Evolutionary conservation across 2,888 invertebrate genomes (phyloP), one percentile per base, ranked within the genome.

Genomic region (Pyralis farinalis): DNA sequence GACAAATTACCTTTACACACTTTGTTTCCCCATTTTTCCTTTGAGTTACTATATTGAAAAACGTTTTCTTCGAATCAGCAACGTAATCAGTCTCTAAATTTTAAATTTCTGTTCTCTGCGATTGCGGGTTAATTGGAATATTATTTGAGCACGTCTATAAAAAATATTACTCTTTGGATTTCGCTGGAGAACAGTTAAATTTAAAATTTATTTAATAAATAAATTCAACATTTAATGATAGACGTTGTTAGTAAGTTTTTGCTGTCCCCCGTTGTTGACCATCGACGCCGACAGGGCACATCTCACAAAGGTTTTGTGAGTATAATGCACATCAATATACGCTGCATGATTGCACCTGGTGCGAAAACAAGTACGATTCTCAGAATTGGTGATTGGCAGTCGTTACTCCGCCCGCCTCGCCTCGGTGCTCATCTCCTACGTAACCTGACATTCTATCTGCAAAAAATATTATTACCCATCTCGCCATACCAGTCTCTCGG

Each of bases 321-420:
- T 51, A 51, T 51, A 51, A 51, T 51, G 47, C 37, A 40, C 58
- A 58, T 63, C 53, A 54, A 54, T 52, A 53, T 63, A 59, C 56
- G 57, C 54, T 54, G 51, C 62, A 64, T 60, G 58, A 69, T 63
- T 64, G 72, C 76, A 78, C 73, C 76, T 74, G 76, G 69, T 66
- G 65, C 65, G 66, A 72, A 71, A 71, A 72, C 72, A 71, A 64
- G 63, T 67, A 63, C 56, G 60, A 46, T 82, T 82, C 80, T 58
- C 49, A 72, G 82, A 82, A 82, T 45, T 58, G 58, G 62, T 71
- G 77, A 76, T 75, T 76, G 73, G 63, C 58, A 60, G 62, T 71
- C 65, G 64, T 58, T 64, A 55, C 53, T 48, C 44, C 47, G 51
- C 43, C 44, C 46, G 39, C 46, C 38, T 43, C 16, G 16, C 37